These are phyloP conservation scores for Chlorops oryzae DNA, from an alignment of 1,140 invertebrate species.

Conservation along the genomic window DNA sequence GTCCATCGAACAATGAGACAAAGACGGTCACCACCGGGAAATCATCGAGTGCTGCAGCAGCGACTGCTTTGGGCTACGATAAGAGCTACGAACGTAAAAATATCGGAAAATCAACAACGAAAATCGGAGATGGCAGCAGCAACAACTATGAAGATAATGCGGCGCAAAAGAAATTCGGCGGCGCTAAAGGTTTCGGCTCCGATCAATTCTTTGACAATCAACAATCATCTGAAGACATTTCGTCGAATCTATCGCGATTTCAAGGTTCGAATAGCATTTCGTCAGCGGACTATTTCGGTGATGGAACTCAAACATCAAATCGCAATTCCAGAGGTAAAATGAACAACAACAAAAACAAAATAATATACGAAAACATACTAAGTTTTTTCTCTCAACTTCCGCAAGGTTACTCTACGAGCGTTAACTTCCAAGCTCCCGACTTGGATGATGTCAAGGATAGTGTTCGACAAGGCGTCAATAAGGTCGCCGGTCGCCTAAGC, in stretches of 20 bases:
- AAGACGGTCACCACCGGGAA: too few relatives aligned
- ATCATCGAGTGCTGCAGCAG: background rate
- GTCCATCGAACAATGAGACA: background rate
- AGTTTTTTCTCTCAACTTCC: constrained; percentile 2
- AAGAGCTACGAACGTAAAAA: constrained; percentile 5
- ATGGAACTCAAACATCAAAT: constrained; percentile 31
- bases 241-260: constrained; percentile 56
- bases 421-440: constrained; percentile 50
- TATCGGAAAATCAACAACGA: background rate
- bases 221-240: constrained; percentile 38
- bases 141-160: constrained; percentile 42
- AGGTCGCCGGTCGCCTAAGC: constrained; percentile 90
- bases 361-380: background rate
- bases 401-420: constrained; percentile 30
- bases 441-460: constrained; percentile 95
- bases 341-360: background rate
- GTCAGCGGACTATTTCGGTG: constrained; percentile 91
- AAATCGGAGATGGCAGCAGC: background rate
- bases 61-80: background rate
- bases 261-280: constrained; percentile 91
- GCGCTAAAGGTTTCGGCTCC: constrained; percentile 95
- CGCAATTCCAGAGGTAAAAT: constrained; percentile 6
- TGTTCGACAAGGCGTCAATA: constrained; percentile 90
- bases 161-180: constrained; percentile 91
- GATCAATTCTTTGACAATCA: constrained; percentile 88